phyloP scores from a whole-genome alignment of 2,888 invertebrate genomes.

The Megaustenia siamemsis region DNA sequence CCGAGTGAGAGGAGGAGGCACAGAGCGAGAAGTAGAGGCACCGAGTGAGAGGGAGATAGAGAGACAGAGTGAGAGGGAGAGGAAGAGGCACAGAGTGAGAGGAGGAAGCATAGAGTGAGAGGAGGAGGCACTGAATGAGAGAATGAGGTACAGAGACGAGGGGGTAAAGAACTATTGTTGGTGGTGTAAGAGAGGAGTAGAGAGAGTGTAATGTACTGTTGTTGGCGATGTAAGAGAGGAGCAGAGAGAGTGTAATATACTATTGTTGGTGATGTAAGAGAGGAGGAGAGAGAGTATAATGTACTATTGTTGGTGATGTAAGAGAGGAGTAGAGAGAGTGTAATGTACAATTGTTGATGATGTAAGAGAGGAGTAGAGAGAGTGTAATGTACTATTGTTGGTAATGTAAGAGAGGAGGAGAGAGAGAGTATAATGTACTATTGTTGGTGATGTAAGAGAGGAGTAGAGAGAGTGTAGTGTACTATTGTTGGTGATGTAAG shows the following conservation, averaged over 20 bases:
- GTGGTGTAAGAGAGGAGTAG: slow-evolving; percentile 17
- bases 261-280: too few relatives aligned
- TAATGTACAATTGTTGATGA: background rate
- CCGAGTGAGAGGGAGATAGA: slow-evolving; percentile 40
- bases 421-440: slow-evolving; percentile 41
- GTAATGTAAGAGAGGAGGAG: slow-evolving; percentile 22
- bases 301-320: too few relatives aligned
- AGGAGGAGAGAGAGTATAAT: too few relatives aligned
- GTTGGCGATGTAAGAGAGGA: too few relatives aligned
- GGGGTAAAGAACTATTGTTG: slow-evolving; percentile 4
- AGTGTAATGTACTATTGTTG: too few relatives aligned
- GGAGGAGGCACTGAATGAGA: slow-evolving; percentile 21
- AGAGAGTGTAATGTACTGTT: too few relatives aligned
- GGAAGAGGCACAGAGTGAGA: slow-evolving; percentile 25
- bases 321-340: too few relatives aligned
- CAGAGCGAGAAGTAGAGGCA: slow-evolving; percentile 42
- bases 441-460: too few relatives aligned
- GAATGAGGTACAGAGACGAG: slow-evolving; percentile 4
- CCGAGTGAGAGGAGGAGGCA: slow-evolving; percentile 28
- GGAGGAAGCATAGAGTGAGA: slow-evolving; percentile 10
- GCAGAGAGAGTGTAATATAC: too few relatives aligned
- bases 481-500: too few relatives aligned
- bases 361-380: background rate
- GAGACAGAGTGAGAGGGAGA: slow-evolving; percentile 10
- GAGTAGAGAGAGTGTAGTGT: too few relatives aligned